A percentile compares a stretch with the other conserved stretches of the same genome.
Conservation (phyloP, 2,113 vertebrate species). For the Tragulus kanchil region DNA sequence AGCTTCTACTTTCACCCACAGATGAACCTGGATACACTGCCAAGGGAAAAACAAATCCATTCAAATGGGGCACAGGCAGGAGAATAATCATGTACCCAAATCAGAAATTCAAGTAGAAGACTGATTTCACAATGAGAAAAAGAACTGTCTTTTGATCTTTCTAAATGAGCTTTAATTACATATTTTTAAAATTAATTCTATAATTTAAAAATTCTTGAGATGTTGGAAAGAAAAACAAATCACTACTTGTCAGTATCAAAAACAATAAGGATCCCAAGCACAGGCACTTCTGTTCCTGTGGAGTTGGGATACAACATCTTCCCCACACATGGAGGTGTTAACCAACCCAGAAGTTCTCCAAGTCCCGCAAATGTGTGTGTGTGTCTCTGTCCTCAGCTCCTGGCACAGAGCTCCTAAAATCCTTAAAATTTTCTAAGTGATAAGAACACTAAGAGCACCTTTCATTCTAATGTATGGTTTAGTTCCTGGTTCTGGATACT, state of each 20-base stretch:
- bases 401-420: not conserved
- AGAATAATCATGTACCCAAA: not conserved
- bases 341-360: not conserved
- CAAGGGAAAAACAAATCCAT: not conserved
- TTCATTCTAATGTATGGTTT: not conserved
- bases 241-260: constrained; percentile 28
- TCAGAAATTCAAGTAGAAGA: not conserved
- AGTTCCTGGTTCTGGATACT: not conserved
- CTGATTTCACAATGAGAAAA: not conserved
- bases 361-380: too few species aligned
- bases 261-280: not conserved
- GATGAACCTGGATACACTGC: not conserved
- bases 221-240: not conserved
- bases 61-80: not conserved
- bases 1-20: not conserved
- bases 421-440: not conserved
- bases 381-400: not conserved
- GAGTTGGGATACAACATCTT: too few species aligned
- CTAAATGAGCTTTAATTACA: not conserved
- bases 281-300: not conserved
- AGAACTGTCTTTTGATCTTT: not conserved
- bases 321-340: not conserved
- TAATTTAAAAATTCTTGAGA: not conserved
- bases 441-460: not conserved
- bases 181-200: not conserved